Evolutionary conservation across 2,797 vertebrate genomes (phyloP).

Genomic region (Artibeus jamaicensis): DNA sequence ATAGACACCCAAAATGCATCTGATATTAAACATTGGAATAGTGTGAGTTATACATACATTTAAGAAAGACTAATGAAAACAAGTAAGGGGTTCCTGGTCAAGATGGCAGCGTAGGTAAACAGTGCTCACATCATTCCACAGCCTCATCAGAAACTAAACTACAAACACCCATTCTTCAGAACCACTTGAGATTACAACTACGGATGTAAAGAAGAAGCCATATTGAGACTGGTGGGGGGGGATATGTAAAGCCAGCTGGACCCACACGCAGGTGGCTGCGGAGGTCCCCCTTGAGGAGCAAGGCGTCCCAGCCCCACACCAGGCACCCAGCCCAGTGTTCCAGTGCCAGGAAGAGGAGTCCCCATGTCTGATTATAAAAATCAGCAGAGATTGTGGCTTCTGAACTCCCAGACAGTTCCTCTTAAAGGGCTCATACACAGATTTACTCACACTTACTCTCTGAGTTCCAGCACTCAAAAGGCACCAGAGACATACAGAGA

Average conservation of each 20-base stretch:
- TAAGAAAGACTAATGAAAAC: background rate
- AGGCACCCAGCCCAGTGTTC: background rate
- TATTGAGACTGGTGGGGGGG: background rate
- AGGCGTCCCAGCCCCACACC: background rate
- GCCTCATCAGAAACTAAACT: background rate
- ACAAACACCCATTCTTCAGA: background rate
- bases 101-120: background rate
- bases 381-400: background rate
- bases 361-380: background rate
- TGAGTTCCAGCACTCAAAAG: background rate
- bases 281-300: background rate
- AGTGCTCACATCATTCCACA: background rate
- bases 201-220: background rate
- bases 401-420: background rate
- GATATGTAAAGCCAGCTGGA: background rate
- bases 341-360: background rate
- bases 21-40: background rate
- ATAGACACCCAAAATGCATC: background rate
- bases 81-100: background rate
- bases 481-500: too few relatives aligned
- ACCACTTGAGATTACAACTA: background rate
- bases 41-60: background rate
- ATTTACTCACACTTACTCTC: background rate
- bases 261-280: background rate
- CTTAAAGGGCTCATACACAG: background rate